Evolutionary conservation across 2,888 invertebrate species (phyloP).

Genomic region (Plagiodera versicolora): DNA sequence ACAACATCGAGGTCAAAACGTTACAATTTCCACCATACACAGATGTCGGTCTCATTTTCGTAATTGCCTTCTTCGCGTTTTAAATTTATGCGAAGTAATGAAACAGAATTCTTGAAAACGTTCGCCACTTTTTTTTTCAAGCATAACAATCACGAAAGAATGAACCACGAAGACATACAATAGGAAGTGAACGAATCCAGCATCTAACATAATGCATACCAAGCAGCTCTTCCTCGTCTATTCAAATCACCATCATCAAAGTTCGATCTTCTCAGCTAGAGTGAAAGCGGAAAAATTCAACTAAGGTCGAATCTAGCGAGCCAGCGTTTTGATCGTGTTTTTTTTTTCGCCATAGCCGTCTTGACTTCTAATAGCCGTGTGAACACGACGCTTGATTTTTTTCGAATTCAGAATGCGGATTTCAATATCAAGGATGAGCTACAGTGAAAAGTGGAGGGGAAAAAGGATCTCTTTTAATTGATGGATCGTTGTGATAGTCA

Average conservation of each 20-base stretch:
- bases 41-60: not conserved
- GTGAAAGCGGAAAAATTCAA: conserved; percentile 7
- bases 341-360: conserved; percentile 3
- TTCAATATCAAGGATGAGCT: conserved; percentile 12
- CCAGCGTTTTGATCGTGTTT: conserved; percentile 9
- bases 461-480: conserved; percentile 1
- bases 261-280: conserved; percentile 4
- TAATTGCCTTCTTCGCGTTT: not conserved
- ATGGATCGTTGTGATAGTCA: not conserved
- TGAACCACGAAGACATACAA: not conserved
- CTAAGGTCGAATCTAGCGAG: conserved; percentile 7
- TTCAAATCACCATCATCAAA: conserved; percentile 8
- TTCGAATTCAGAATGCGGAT: conserved; percentile 14
- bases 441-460: not conserved
- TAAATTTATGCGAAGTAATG: no score
- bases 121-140: no score
- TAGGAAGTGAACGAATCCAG: not conserved
- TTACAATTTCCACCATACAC: not conserved
- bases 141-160: no score
- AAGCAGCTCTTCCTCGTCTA: not conserved
- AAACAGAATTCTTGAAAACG: no score
- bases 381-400: conserved; percentile 17
- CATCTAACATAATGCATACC: not conserved
- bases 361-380: conserved; percentile 16
- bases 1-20: not conserved